Percentiles rank a stretch among this genome's conserved stretches.
Conservation (phyloP, 1,140 invertebrate species). For the Drosophila obscura region DNA sequence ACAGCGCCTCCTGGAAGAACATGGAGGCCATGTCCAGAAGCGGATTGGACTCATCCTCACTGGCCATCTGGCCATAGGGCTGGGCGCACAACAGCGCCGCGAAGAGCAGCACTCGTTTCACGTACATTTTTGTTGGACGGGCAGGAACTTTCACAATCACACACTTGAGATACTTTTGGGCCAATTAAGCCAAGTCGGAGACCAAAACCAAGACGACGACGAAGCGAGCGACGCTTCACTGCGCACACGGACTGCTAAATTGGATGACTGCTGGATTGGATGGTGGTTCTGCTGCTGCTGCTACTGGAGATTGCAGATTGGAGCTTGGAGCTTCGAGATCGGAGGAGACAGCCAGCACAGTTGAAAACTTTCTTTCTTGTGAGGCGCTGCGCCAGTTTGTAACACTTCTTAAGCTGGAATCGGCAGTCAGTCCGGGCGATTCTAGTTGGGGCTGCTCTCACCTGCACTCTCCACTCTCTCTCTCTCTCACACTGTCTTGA, state of each 20-base stretch:
- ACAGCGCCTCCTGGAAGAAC: slow-evolving; percentile 85
- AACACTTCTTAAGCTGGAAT: slow-evolving; percentile 79
- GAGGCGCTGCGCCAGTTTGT: slow-evolving; percentile 60
- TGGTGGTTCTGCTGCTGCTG: slow-evolving; percentile 7
- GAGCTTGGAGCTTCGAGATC: slow-evolving; percentile 8
- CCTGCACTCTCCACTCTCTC: slow-evolving; percentile 10
- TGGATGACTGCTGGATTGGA: slow-evolving; percentile 2
- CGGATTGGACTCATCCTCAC: slow-evolving; percentile 85
- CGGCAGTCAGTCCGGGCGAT: too few species aligned
- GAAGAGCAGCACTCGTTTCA: slow-evolving; percentile 70
- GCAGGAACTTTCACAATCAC: slow-evolving; percentile 83
- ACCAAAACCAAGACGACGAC: slow-evolving; percentile 45
- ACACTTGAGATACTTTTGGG: slow-evolving; percentile 76
- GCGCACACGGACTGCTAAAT: slow-evolving; percentile 50
- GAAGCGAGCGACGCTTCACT: slow-evolving; percentile 67
- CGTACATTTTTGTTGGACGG: slow-evolving; percentile 62
- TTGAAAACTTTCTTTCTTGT: slow-evolving; percentile 83
- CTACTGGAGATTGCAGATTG: slow-evolving; percentile 15
- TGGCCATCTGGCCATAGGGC: slow-evolving; percentile 65
- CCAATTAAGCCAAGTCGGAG: slow-evolving; percentile 71
- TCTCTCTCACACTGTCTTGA: slow-evolving; percentile 16
- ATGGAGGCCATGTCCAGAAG: slow-evolving; percentile 86
- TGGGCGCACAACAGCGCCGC: slow-evolving; percentile 73
- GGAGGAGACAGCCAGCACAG: slow-evolving; percentile 61
- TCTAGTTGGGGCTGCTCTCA: not conserved